phyloP scores from a whole-genome alignment of 2,113 vertebrate genomes.

The Podarcis raffonei region DNA sequence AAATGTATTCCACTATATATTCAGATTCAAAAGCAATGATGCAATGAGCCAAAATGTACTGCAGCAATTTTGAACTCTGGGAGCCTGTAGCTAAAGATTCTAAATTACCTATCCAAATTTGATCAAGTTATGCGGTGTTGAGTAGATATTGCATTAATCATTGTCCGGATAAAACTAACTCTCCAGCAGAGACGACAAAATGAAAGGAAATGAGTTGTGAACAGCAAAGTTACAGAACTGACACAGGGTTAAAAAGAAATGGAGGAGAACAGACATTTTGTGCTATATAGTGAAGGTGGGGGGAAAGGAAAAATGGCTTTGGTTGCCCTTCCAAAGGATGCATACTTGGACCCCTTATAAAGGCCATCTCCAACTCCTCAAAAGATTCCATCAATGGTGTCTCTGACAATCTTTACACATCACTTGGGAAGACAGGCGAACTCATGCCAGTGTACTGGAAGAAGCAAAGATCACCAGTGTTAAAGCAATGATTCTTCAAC shows the following conservation, averaged over 20 bases:
- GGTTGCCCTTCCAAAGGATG: background rate
- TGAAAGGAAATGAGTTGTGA: conserved; percentile 34
- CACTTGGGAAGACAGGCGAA: too few relatives aligned
- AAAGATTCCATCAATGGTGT: too few relatives aligned
- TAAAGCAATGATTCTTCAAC: too few relatives aligned
- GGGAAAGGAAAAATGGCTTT: background rate
- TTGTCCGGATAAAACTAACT: conserved; percentile 18
- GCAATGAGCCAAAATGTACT: conserved; percentile 20
- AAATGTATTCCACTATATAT: background rate
- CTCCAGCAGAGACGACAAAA: conserved; percentile 19
- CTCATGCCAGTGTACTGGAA: too few relatives aligned
- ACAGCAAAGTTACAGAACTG: conserved; percentile 6
- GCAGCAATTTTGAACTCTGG: background rate
- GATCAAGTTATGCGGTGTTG: background rate
- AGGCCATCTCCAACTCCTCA: too few relatives aligned
- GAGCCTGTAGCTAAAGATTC: conserved; percentile 2
- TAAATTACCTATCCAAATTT: conserved; percentile 27
- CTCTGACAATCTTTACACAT: too few relatives aligned
- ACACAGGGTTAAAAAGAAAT: conserved; percentile 17
- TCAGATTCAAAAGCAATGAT: conserved; percentile 8
- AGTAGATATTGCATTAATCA: conserved; percentile 28
- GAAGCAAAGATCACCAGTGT: too few relatives aligned
- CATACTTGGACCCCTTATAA: too few relatives aligned
- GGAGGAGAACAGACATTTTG: background rate
- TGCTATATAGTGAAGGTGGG: background rate